These are phyloP conservation scores for Troides aeacus DNA, from an alignment of 2,888 invertebrate species.

Conservation along the genomic window DNA sequence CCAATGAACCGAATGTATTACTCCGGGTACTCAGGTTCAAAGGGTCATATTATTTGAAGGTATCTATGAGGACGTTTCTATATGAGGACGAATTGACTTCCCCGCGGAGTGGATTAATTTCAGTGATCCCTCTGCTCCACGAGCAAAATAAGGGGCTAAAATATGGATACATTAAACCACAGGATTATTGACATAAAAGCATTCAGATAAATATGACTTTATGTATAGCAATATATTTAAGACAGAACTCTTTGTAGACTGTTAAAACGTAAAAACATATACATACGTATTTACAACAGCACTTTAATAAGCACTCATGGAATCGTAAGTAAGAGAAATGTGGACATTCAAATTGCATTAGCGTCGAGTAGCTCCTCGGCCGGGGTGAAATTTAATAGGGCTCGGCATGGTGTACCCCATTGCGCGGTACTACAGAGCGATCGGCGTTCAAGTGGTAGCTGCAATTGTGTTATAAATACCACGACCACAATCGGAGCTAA, in stretches of 20 bases:
- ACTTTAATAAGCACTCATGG: not conserved
- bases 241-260: too few species aligned
- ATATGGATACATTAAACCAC: not conserved
- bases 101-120: slow-evolving; percentile 20
- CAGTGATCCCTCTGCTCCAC: not conserved
- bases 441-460: slow-evolving; percentile 9
- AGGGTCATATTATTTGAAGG: slow-evolving; percentile 29
- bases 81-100: slow-evolving; percentile 17
- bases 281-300: not conserved
- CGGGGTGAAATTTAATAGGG: slow-evolving; percentile 19
- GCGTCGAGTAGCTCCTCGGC: slow-evolving; percentile 1
- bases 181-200: too few species aligned
- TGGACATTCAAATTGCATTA: slow-evolving; percentile 9
- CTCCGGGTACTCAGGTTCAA: slow-evolving; percentile 29
- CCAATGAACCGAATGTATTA: slow-evolving; percentile 56
- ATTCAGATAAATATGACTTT: too few species aligned
- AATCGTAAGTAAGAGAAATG: not conserved
- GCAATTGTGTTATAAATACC: slow-evolving; percentile 23
- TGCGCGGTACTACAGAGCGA: slow-evolving; percentile 10
- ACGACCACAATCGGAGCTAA: slow-evolving; percentile 18
- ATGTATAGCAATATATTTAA: too few species aligned
- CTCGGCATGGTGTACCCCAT: slow-evolving; percentile 5
- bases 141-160: not conserved
- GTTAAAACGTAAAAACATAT: too few species aligned
- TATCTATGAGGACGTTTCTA: slow-evolving; percentile 16